Percentiles rank a stretch among this genome's conserved stretches.
Evolutionary conservation across 1,140 invertebrate genomes (phyloP).

Genomic region (Euura saliciscinereae): DNA sequence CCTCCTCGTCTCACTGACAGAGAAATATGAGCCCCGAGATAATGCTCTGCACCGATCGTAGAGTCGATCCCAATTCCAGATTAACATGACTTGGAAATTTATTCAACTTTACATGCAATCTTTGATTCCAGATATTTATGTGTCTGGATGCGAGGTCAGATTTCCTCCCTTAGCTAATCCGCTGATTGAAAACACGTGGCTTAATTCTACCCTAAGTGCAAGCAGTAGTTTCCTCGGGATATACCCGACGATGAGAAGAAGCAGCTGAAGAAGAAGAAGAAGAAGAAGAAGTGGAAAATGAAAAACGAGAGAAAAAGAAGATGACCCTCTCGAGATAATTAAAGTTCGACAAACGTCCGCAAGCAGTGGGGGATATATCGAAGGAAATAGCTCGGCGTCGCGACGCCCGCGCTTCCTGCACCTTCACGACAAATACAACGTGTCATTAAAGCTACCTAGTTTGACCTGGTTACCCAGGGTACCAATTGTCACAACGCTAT

Average conservation of each 20-base stretch:
- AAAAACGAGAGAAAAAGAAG: not conserved
- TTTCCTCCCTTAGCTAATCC: not conserved
- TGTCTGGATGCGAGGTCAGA: not conserved
- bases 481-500: not conserved
- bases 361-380: not conserved
- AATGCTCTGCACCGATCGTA: not conserved
- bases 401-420: not conserved
- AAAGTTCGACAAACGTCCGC: not conserved
- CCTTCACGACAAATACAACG: not conserved
- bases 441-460: not conserved
- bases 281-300: not conserved
- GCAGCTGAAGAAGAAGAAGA: not conserved
- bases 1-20: not conserved
- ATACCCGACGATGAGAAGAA: not conserved
- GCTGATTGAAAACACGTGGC: not conserved
- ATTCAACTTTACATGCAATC: no score
- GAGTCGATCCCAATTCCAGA: not conserved
- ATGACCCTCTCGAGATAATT: slow-evolving; percentile 1
- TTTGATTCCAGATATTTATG: no score
- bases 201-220: not conserved
- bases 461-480: not conserved
- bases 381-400: not conserved
- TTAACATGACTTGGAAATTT: not conserved
- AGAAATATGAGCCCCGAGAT: not conserved
- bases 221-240: not conserved